Percentiles rank a stretch among this genome's conserved stretches.
Conservation (phyloP, 2,113 vertebrate species). For the Melospiza melodia region DNA sequence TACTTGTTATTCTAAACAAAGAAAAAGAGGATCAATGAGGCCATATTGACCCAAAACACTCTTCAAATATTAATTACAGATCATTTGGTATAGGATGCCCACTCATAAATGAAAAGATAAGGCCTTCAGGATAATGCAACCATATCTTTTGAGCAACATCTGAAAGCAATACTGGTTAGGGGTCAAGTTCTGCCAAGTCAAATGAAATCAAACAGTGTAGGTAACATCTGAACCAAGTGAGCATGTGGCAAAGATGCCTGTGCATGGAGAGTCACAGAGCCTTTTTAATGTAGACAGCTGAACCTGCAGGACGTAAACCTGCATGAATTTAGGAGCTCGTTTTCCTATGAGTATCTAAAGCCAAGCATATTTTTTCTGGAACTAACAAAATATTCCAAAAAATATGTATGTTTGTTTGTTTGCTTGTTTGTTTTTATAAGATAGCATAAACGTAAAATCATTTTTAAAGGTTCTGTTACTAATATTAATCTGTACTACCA, state of each 20-base stretch:
- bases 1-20: conserved; percentile 39
- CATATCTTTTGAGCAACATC: conserved; percentile 13
- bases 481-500: background rate
- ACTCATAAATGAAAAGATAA: background rate
- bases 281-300: background rate
- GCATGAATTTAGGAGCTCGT: background rate
- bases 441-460: background rate
- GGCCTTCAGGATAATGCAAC: background rate
- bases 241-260: background rate
- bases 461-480: background rate
- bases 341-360: background rate
- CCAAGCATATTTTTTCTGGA: background rate
- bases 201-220: background rate
- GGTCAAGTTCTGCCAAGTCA: background rate
- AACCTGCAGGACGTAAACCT: background rate
- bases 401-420: background rate
- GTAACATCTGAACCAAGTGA: background rate
- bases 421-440: background rate
- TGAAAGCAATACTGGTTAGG: background rate
- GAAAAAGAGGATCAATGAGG: background rate
- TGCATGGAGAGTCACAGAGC: background rate
- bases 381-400: background rate
- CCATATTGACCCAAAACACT: background rate
- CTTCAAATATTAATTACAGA: background rate
- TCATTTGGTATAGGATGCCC: background rate